These are phyloP conservation scores for Buathra laborator DNA, from an alignment of 2,888 invertebrate species.

Conservation along the genomic window DNA sequence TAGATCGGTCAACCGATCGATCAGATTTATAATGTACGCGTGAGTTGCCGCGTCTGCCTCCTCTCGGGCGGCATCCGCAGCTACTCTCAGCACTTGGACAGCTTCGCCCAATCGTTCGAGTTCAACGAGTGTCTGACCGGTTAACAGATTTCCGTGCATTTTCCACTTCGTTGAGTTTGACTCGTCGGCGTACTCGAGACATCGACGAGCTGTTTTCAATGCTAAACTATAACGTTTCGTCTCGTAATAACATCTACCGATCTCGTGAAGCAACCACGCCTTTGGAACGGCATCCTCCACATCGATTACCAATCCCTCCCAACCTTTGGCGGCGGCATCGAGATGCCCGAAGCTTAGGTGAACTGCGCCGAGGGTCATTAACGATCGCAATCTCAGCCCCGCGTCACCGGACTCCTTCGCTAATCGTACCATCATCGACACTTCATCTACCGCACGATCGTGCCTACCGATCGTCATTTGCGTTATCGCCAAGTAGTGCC, in stretches of 20 bases:
- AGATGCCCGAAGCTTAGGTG: conserved; percentile 80
- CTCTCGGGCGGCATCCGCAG: conserved; percentile 69
- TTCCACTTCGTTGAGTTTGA: conserved; percentile 78
- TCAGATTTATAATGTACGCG: conserved; percentile 76
- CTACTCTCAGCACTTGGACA: conserved; percentile 71
- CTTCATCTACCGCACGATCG: conserved; percentile 77
- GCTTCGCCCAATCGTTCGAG: conserved; percentile 77
- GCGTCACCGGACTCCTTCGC: conserved; percentile 72
- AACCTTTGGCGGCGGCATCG: conserved; percentile 76
- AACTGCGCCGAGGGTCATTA: conserved; percentile 79
- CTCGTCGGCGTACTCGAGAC: conserved; percentile 73
- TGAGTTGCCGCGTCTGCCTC: conserved; percentile 68
- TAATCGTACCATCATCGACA: conserved; percentile 74
- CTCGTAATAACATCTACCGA: conserved; percentile 79
- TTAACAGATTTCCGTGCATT: conserved; percentile 76
- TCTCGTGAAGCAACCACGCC: conserved; percentile 77
- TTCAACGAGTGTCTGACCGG: conserved; percentile 77
- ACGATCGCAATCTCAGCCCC: conserved; percentile 70
- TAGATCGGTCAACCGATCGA: conserved; percentile 69
- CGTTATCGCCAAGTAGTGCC: conserved; percentile 76
- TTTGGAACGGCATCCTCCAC: conserved; percentile 69
- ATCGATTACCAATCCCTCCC: conserved; percentile 74
- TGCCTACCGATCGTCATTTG: conserved; percentile 77
- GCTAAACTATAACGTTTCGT: conserved; percentile 72
- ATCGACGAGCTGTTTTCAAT: conserved; percentile 70